A percentile compares a stretch with the other conserved stretches of the same genome.
These are phyloP conservation scores for Gopherus evgoodei DNA, from an alignment of 2,113 vertebrate species.

Conservation along the genomic window DNA sequence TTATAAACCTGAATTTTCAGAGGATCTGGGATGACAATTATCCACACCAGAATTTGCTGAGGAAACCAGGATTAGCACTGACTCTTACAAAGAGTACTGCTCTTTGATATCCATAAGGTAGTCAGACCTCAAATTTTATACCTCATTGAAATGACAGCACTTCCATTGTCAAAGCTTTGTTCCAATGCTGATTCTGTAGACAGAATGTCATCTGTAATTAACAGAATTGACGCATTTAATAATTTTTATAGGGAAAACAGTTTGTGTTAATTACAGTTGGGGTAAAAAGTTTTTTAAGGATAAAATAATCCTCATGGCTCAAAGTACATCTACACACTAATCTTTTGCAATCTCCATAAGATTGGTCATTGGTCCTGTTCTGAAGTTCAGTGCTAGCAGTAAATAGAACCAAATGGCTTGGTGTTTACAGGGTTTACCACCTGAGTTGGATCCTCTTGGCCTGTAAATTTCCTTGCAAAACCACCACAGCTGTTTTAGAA, in stretches of 20 bases:
- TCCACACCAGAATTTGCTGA: background rate
- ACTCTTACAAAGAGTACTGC: background rate
- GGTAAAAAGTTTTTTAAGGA: background rate
- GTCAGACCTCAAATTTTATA: rapidly evolving
- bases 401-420: background rate
- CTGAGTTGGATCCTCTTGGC: background rate
- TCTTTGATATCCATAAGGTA: background rate
- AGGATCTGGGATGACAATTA: background rate
- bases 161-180: background rate
- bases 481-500: background rate
- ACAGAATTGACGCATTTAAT: background rate
- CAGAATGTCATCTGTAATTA: background rate
- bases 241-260: background rate
- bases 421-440: background rate
- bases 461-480: background rate
- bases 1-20: background rate
- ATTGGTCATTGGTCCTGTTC: background rate
- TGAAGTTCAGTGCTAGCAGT: rapidly evolving
- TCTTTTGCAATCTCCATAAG: background rate
- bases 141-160: rapidly evolving
- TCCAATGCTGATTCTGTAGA: rapidly evolving
- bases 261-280: background rate
- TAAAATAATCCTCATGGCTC: background rate
- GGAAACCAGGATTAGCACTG: background rate
- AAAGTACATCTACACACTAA: background rate